Base-by-base conservation (phyloP, 2,113 vertebrate species). In the Daubentonia madagascariensis region DNA sequence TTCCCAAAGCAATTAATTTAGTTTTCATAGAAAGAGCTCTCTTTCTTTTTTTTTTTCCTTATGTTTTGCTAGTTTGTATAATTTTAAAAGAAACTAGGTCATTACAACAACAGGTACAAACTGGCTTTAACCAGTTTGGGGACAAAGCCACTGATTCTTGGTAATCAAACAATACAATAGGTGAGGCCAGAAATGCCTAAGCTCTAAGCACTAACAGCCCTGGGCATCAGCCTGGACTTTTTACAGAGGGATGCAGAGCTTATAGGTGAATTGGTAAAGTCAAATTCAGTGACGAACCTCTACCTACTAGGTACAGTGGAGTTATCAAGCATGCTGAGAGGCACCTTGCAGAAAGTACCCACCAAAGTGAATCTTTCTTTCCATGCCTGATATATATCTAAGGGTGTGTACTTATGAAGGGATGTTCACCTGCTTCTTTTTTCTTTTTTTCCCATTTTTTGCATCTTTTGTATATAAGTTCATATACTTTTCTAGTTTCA, bases 71-170 rank as follows among this genome's bases (percentile, higher is more conserved):
- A 76, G 25, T 67, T 92, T 54, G 10, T 87, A 0, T 89, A 91
- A 52, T 85, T 92, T 97, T 78, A 50, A 84, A 94, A 54, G 13
- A 86, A 89, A 89, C 25, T 80, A 30, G 8, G 40, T 65, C 52
- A 84, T 94, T 89, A 43, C 2, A 93, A 20, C 6, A 57, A 50
- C 9, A 92, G 37, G 4, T 35, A 28, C 6, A 83, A 91, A 80
- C 6, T 89, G 40, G 14, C 17, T 89, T 95, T 78, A 54, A 87
- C 3, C 13, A 73, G 43, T n/a, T 23, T 67, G 35, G 67, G 28
- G 10, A 8, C 32, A 79, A 86, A 92, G 5, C 30, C n/a, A 52
- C 25, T 28, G 93, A 63, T 90, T 73, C 14, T 40, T 68, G 28
- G 50, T 94, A 72, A 70, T 37, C 25, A 85, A 88, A 85, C 17